phyloP scores from a whole-genome alignment of 2,797 vertebrate species.

The Sternarchorhynchus goeldii region DNA sequence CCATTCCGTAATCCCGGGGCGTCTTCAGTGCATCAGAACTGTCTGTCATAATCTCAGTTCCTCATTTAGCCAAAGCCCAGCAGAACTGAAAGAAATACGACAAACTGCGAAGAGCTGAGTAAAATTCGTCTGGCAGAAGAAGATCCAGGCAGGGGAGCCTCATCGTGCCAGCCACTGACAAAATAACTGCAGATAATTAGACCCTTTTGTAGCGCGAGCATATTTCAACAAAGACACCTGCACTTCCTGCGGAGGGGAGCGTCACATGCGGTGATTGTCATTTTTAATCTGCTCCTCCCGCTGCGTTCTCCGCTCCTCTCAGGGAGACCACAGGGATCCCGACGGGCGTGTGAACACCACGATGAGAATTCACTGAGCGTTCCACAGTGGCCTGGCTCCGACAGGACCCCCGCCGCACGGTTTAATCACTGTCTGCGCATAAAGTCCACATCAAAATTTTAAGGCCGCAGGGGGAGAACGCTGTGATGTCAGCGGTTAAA shows the following conservation, averaged over 20 bases:
- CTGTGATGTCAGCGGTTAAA: conserved; percentile 51
- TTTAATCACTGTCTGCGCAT: conserved; percentile 46
- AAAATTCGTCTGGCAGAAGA: conserved; percentile 33
- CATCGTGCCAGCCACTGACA: conserved; percentile 77
- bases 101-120: conserved; percentile 35
- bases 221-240: conserved; percentile 85
- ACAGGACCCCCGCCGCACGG: conserved; percentile 43
- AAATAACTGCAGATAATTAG: conserved; percentile 85
- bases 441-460: conserved; percentile 28
- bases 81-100: not conserved
- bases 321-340: conserved; percentile 68
- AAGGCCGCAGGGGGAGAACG: not conserved
- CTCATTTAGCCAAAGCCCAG: not conserved
- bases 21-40: not conserved
- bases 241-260: conserved; percentile 77
- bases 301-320: conserved; percentile 71
- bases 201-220: conserved; percentile 79
- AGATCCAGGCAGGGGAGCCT: conserved; percentile 37
- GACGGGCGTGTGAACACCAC: conserved; percentile 40
- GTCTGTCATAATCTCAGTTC: not conserved
- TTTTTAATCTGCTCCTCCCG: conserved; percentile 79
- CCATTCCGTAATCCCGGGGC: not conserved
- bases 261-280: conserved; percentile 80
- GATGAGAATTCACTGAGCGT: conserved; percentile 44
- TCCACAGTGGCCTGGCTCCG: conserved; percentile 13